Evolutionary conservation across 2,113 vertebrate species (phyloP).

Genomic region (Alces alces): DNA sequence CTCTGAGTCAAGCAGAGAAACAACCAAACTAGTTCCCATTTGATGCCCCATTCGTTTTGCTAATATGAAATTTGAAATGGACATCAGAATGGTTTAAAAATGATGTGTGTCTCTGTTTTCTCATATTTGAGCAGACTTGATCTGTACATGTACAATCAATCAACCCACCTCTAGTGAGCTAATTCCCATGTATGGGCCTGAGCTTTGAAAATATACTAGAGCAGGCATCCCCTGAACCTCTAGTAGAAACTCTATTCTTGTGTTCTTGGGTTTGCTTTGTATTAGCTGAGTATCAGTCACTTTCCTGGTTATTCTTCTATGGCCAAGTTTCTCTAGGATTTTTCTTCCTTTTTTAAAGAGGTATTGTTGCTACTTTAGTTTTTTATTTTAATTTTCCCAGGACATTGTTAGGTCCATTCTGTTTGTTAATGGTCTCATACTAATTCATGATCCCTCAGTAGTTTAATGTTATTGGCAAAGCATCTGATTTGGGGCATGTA

Average conservation of each 20-base stretch:
- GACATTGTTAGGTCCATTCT: neutral
- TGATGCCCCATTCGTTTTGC: constrained; percentile 2
- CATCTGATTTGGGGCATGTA: constrained; percentile 1
- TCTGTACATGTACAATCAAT: neutral
- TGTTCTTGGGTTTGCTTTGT: neutral
- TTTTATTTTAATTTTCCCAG: neutral
- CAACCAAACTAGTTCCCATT: neutral
- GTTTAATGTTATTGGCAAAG: constrained; percentile 33
- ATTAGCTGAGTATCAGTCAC: neutral
- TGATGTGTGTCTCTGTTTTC: neutral
- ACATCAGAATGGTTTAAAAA: constrained; percentile 7
- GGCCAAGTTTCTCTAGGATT: neutral
- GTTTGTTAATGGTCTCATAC: neutral
- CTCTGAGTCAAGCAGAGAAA: constrained; percentile 16
- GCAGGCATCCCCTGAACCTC: neutral
- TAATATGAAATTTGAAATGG: neutral
- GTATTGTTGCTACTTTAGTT: neutral
- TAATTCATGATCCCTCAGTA: neutral
- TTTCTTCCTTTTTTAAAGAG: neutral
- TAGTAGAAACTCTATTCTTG: neutral
- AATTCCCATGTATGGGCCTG: neutral
- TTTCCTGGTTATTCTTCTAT: constrained; percentile 11
- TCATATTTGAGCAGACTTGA: neutral
- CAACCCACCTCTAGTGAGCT: neutral
- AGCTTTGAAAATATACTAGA: constrained; percentile 16